Conservation (phyloP, 2,113 vertebrate species). For the Passer domesticus region DNA sequence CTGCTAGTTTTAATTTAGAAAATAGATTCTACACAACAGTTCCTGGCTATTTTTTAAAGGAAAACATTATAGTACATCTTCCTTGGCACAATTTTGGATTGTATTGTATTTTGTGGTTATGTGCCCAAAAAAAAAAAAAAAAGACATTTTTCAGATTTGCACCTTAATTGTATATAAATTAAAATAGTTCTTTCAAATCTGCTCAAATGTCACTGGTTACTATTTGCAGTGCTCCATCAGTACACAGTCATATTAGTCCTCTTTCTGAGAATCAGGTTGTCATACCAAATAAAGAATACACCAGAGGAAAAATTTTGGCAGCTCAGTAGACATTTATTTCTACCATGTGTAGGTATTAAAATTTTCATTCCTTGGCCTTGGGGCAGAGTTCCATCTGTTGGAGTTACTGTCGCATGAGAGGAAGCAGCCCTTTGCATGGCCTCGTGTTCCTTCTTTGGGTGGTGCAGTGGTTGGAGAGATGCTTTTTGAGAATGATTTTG, state of each 20-base stretch:
- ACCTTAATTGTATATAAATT: not conserved
- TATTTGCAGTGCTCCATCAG: not conserved
- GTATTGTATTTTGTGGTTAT: not conserved
- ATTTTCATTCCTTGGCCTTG: not conserved
- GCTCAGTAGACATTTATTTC: constrained; percentile 25
- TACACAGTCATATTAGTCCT: not conserved
- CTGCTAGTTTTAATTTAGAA: not conserved
- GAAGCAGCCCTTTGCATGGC: not conserved
- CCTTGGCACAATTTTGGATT: not conserved
- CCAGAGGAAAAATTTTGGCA: not conserved
- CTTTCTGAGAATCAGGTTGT: not conserved
- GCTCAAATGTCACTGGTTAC: not conserved
- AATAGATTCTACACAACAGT: not conserved
- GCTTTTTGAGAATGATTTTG: not conserved
- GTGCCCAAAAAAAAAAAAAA: not conserved
- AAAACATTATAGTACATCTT: not conserved
- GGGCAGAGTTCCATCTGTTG: constrained; percentile 21
- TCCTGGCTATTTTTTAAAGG: not conserved
- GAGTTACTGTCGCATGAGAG: not conserved
- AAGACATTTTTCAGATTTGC: not conserved
- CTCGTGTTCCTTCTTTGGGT: not conserved
- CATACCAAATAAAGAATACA: not conserved
- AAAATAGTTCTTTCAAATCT: not conserved
- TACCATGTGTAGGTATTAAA: not conserved
- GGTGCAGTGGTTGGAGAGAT: not conserved